Conservation (phyloP, 2,797 vertebrate species). For the Sebastiscus albofasciatus region DNA sequence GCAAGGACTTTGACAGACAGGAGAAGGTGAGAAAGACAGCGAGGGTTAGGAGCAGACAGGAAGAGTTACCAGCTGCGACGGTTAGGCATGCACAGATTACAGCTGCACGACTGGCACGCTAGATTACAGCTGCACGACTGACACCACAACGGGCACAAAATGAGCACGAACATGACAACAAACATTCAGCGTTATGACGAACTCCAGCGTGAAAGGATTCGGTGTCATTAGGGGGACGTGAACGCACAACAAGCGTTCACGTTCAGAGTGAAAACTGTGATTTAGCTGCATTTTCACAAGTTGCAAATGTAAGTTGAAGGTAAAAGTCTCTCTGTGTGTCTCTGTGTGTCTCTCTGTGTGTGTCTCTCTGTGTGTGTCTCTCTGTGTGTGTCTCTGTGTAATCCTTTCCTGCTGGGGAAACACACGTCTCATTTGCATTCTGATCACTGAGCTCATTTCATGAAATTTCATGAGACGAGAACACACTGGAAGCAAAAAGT, state of each 20-base stretch:
- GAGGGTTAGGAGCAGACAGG: conserved; percentile 82
- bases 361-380: not conserved
- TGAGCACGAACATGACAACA: not conserved
- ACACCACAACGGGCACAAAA: not conserved
- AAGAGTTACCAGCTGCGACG: conserved; percentile 57
- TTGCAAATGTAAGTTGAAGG: not conserved
- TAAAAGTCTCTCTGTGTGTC: not conserved
- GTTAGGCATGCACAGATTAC: conserved; percentile 56
- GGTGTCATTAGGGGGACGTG: not conserved
- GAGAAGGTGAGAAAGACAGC: conserved; percentile 89
- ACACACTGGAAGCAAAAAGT: conserved; percentile 6
- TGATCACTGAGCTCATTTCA: conserved; percentile 26
- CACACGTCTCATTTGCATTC: conserved; percentile 34
- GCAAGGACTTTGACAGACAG: conserved; percentile 97
- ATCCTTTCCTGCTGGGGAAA: conserved; percentile 30
- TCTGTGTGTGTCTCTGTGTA: not conserved
- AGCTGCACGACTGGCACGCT: not conserved
- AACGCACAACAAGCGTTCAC: not conserved
- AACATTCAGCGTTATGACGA: not conserved
- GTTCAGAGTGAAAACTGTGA: no score
- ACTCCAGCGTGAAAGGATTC: not conserved
- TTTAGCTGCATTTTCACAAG: not conserved
- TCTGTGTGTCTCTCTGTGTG: not conserved
- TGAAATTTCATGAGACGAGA: conserved; percentile 43
- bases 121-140: not conserved